phyloP scores from a whole-genome alignment of 2,888 invertebrate genomes.

The Leptarthrus brevirostris region DNA sequence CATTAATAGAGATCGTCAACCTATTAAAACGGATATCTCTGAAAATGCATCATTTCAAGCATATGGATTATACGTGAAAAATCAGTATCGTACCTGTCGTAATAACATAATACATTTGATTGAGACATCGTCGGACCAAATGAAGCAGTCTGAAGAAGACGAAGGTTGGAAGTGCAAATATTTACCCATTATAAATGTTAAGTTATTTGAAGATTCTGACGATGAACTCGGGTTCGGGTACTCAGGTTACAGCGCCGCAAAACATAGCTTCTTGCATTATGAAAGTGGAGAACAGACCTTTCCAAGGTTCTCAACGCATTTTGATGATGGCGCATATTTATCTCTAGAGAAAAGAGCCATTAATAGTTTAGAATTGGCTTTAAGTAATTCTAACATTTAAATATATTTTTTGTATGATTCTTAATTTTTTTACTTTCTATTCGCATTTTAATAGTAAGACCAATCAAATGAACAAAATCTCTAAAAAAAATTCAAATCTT shows the following conservation, averaged over 20 bases:
- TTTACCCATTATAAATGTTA: constrained; percentile 26
- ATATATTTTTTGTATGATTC: constrained; percentile 21
- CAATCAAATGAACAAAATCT: too few relatives aligned
- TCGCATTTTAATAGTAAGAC: too few relatives aligned
- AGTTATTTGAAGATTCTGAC: constrained; percentile 27
- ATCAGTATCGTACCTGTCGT: not conserved
- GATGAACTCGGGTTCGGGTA: constrained; percentile 29
- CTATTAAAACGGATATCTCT: too few relatives aligned
- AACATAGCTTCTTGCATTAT: not conserved
- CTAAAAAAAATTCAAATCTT: too few relatives aligned
- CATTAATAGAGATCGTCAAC: too few relatives aligned
- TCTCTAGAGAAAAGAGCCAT: constrained; percentile 56
- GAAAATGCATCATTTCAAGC: not conserved
- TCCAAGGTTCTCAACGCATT: constrained; percentile 57
- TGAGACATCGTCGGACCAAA: not conserved
- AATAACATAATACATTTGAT: not conserved
- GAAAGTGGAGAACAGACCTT: constrained; percentile 49
- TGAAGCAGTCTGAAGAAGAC: not conserved
- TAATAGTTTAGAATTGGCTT: constrained; percentile 55
- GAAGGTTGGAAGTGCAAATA: constrained; percentile 27
- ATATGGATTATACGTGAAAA: not conserved
- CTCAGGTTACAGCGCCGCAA: not conserved
- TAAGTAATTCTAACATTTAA: constrained; percentile 53
- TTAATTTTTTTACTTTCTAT: too few relatives aligned
- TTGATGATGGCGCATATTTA: constrained; percentile 57